Conservation (phyloP, 1,140 invertebrate species). For the Limonius californicus region DNA sequence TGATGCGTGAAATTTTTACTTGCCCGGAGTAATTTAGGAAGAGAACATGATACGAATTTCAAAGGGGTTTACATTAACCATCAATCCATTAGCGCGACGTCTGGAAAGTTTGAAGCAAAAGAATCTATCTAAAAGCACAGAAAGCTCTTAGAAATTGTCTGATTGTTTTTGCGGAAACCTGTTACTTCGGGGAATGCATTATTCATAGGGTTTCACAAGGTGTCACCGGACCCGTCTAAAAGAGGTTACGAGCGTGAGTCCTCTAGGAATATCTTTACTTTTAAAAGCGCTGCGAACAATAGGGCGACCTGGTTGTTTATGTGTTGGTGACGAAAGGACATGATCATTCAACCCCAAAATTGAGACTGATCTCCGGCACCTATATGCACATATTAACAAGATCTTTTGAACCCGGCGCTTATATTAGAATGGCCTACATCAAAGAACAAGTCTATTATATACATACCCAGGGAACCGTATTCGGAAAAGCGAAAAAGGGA, state of each 20-base stretch:
- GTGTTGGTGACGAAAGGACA: neutral
- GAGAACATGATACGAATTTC: too few species aligned
- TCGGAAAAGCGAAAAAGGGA: too few species aligned
- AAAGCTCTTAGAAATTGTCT: conserved; percentile 2
- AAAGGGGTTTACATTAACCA: too few species aligned
- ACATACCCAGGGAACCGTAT: too few species aligned
- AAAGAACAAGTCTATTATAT: too few species aligned
- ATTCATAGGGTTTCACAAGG: conserved; percentile 21
- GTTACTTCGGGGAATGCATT: conserved; percentile 21
- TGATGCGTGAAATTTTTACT: too few species aligned
- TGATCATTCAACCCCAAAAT: neutral
- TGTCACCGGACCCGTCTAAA: conserved; percentile 23
- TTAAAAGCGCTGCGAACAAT: neutral
- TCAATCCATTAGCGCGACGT: neutral
- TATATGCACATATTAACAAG: neutral
- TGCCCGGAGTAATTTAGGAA: too few species aligned
- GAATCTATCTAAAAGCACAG: neutral
- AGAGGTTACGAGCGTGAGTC: conserved; percentile 14
- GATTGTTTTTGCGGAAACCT: conserved; percentile 25
- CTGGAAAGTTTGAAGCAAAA: neutral
- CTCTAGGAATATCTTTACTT: conserved; percentile 1
- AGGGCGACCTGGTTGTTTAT: neutral
- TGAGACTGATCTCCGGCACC: neutral
- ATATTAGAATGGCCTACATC: too few species aligned
- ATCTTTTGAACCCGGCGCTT: neutral